Evolutionary conservation across 2,888 invertebrate species (phyloP).

Genomic region (Sicus ferrugineus): DNA sequence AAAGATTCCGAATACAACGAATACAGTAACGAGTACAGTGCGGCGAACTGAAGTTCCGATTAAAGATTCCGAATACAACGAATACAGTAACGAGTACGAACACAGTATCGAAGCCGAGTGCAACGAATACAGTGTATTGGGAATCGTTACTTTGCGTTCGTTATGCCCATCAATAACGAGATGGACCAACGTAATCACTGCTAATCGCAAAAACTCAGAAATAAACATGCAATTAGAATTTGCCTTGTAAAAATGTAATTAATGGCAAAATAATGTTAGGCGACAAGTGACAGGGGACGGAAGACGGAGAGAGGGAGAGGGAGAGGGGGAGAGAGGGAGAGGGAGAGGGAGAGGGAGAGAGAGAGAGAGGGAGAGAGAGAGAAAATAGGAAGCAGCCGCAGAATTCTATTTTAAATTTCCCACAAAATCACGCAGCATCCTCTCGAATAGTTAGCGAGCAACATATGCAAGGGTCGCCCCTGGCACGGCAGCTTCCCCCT

Average conservation of each 20-base stretch:
- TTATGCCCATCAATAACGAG: too few relatives aligned
- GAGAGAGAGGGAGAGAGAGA: neutral
- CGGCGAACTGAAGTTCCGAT: too few relatives aligned
- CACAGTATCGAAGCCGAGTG: too few relatives aligned
- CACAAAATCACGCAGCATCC: slow-evolving; percentile 24
- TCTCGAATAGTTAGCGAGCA: slow-evolving; percentile 6
- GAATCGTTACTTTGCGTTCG: too few relatives aligned
- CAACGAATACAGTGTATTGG: too few relatives aligned
- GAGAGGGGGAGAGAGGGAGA: neutral
- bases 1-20: too few relatives aligned
- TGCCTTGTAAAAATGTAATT: slow-evolving; percentile 46
- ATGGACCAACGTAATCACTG: neutral
- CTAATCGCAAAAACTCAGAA: slow-evolving; percentile 10
- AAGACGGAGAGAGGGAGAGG: neutral
- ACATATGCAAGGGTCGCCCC: slow-evolving; percentile 24
- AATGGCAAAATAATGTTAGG: slow-evolving; percentile 56
- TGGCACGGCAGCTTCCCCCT: neutral
- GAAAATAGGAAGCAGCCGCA: slow-evolving; percentile 7
- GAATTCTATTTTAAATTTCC: slow-evolving; percentile 33
- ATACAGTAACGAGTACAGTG: too few relatives aligned
- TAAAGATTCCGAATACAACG: too few relatives aligned
- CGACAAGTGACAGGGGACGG: slow-evolving; percentile 20
- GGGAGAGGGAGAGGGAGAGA: neutral
- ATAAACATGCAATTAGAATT: slow-evolving; percentile 21
- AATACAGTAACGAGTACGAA: too few relatives aligned